Base-by-base conservation (phyloP, 2,888 invertebrate genomes). In the Caenorhabditis angaria region DNA sequence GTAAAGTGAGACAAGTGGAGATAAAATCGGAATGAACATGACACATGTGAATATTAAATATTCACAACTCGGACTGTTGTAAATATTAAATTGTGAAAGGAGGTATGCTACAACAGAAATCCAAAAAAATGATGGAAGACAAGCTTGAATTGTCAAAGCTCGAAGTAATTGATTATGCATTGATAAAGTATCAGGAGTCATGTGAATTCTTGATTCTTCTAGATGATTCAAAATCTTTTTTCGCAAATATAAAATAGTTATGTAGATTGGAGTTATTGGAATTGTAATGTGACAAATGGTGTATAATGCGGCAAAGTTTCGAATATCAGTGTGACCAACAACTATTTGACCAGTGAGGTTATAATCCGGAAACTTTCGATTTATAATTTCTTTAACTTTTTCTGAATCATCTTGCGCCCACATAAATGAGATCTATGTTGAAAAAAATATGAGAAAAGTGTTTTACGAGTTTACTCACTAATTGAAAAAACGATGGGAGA, bases 231-330 rank as follows among this genome's bases (percentile, higher is more conserved):
- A 61, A 25, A 72, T 72, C 61, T 68, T 72, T 32, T 61, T 64
- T 14, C 72, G 54, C 18, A 72, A 56, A 0, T 61, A 57, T 61
- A 67, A 65, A 32, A 72, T 72, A 3, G 57, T 51, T 14, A 58
- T 65, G 51, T 72, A 72, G 20, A 68, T 64, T 5, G 72, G 72
- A 35, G 72, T 68, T 18, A 72, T 66, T 3, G 66, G 71, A 25
- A 56, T 50, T 14, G 76, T 76, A 72, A 73, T 76, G 32, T 76
- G 72, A 1, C 72, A 56, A 56, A 73, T 76, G 10, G 76, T 73
- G 56, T 58, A 65, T 56, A 76, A 47, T 14, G 70, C 72, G 4
- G 64, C 32, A 57, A 70, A 73, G 35, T 64, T 50, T n/a, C 69
- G 48, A 8, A 76, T 66, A 35, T 76, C 48, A 48, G 20, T 48